A percentile compares a stretch with the other conserved stretches of the same genome.
These are phyloP conservation scores for Adela reaumurella DNA, from an alignment of 2,888 invertebrate species.

Conservation along the genomic window DNA sequence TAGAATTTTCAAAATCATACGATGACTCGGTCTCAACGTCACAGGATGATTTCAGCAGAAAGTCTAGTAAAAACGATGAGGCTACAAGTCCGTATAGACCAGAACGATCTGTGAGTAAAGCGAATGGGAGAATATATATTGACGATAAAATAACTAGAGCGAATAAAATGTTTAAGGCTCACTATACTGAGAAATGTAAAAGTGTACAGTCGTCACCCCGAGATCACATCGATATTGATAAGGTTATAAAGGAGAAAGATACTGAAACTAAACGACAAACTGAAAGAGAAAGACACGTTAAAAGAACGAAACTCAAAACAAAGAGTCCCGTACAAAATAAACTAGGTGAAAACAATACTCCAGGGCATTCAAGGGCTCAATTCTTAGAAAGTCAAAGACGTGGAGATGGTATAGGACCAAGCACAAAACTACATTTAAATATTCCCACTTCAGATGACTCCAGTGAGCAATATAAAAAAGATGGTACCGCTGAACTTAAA, in stretches of 20 bases:
- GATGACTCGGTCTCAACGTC: conserved; percentile 52
- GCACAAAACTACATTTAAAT: conserved; percentile 52
- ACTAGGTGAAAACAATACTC: conserved; percentile 26
- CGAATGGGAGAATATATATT: conserved; percentile 29
- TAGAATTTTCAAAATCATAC: conserved; percentile 66
- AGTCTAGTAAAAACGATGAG: conserved; percentile 28
- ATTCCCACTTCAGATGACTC: conserved; percentile 61
- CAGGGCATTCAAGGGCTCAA: conserved; percentile 20
- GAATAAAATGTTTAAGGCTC: conserved; percentile 41
- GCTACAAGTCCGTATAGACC: conserved; percentile 31
- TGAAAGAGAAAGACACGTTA: conserved; percentile 46
- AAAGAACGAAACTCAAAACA: conserved; percentile 45
- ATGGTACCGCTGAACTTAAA: too few species aligned
- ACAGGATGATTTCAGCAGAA: conserved; percentile 45
- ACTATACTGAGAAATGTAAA: conserved; percentile 46
- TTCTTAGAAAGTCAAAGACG: conserved; percentile 38
- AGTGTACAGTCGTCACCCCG: conserved; percentile 40
- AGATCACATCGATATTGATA: conserved; percentile 36
- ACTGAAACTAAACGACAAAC: conserved; percentile 32
- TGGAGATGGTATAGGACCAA: conserved; percentile 47
- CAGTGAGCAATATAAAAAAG: conserved; percentile 52
- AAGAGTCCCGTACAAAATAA: conserved; percentile 48
- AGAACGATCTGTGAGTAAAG: conserved; percentile 22
- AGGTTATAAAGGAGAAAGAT: conserved; percentile 37
- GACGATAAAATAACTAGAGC: conserved; percentile 36